phyloP scores from a whole-genome alignment of 2,888 invertebrate species.

The Acronicta leporina region DNA sequence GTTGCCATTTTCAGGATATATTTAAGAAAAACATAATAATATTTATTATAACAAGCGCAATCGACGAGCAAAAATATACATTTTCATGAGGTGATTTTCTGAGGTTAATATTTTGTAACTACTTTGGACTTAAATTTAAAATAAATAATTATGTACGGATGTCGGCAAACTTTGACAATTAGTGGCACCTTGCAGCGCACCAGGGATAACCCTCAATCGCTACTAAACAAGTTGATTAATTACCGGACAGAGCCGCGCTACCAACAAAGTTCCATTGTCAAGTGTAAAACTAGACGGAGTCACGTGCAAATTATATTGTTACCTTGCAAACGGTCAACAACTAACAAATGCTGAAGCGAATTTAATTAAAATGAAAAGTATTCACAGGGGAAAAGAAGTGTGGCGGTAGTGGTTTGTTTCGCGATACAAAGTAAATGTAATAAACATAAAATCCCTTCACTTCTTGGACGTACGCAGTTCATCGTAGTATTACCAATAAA shows the following conservation, averaged over 20 bases:
- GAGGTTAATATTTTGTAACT: constrained; percentile 9
- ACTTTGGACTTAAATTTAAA: constrained; percentile 16
- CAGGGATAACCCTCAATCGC: constrained; percentile 70
- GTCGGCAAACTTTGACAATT: constrained; percentile 76
- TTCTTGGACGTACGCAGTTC: no score
- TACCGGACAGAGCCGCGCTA: constrained; percentile 66
- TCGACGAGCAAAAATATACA: no score
- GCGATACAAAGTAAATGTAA: neutral
- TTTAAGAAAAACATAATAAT: neutral
- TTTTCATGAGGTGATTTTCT: neutral
- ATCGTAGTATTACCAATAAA: no score
- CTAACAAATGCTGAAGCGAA: constrained; percentile 28
- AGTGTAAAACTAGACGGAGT: constrained; percentile 56
- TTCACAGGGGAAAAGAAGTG: constrained; percentile 7
- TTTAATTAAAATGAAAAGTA: constrained; percentile 23
- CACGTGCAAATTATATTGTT: constrained; percentile 39
- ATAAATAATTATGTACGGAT: constrained; percentile 57
- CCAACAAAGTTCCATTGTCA: constrained; percentile 70
- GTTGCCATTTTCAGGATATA: constrained; percentile 3
- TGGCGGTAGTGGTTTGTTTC: neutral
- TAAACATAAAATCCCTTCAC: no score
- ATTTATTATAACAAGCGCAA: no score
- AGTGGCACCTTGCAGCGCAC: constrained; percentile 61
- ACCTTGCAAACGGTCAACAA: constrained; percentile 23
- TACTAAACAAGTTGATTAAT: constrained; percentile 79